Evolutionary conservation across 2,113 vertebrate species (phyloP), one percentile per base, ranked within the genome.

Genomic region (Puma concolor): DNA sequence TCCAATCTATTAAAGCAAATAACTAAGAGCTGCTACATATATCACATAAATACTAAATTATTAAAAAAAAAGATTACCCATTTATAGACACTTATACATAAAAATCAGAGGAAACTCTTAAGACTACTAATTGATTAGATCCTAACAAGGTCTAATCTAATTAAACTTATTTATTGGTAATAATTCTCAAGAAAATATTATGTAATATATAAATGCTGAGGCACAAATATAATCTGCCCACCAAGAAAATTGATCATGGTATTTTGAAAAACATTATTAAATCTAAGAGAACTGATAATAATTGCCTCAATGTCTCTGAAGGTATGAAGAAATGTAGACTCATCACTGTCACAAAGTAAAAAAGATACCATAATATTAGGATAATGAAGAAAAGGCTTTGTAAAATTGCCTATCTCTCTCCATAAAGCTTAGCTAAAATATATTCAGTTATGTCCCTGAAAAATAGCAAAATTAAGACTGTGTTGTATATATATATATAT

Each of bases 231-330:
- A 88, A 83, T 69, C 25, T 95, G 27, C 2, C 21, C 44, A 93
- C 15, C 27, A 86, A 76, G 8, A 12, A 95, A 84, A 96, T 0
- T 64, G 2, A 64, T 21, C 88, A 76, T 38, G 9, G 4, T 83
- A 41, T 94, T 81, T 92, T 94, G 16, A 60, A 91, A 95, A 54
- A 76, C 21, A 96, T 48, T 63, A 91, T 92, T 88, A 83, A 94
- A 80, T 50, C 4, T n/a, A 25, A 94, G n/a, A 89, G 13, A 79
- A 8, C 16, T 91, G 29, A 95, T 69, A 80, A 91, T 83, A 94
- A 94, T 80, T 60, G 48, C 29, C 17, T 92, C 16, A 14, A 50
- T 48, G 31, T 63, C 72, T 69, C 83, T 77, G 33, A 90, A 83
- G 38, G 36, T 44, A 71, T 41, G 2, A 82, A 17, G 33, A 94